Evolutionary conservation across 1,140 invertebrate species (phyloP), one percentile per base, ranked within the genome.

Genomic region (Aphis gossypii): DNA sequence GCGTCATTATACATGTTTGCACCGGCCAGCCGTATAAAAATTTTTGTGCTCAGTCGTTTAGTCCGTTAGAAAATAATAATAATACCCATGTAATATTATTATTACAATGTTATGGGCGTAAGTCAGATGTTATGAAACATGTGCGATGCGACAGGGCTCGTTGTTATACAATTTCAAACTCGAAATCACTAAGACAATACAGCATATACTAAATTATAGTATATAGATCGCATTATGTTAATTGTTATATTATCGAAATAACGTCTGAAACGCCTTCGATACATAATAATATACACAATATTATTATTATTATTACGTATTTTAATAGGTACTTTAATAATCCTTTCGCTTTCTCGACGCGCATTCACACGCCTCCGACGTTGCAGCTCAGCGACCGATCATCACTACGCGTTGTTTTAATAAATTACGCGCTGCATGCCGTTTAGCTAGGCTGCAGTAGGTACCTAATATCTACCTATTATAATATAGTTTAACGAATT

Each of bases 141-240:
- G 30, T 76, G 14, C 14, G 30, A 76, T 76, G 60, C 14, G 60
- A 76, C 60, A 76, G 60, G 60, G 30, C 30, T n/a, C n/a, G 60
- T n/a, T n/a, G 60, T 76, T 76, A 76, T n/a, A 76, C 60, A 76
- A 76, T 76, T 76, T 76, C 14, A 76, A 76, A 76, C 60, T n/a
- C 60, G 14, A 76, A 76, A 76, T 76, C 60, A 35, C 60, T n/a
- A 18, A 76, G 30, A 76, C 60, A 76, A 76, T 76, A 76, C 60
- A n/a, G 0, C 30, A n/a, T n/a, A 76, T n/a, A 76, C 60, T n/a
- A 35, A 18, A 68, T 30, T 25, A 68, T 76, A n/a, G 18, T n/a
- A 76, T 76, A 76, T 76, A 76, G 60, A 76, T 76, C 60, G 60
- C 60, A 76, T 76, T 76, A 76, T 76, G 60, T 76, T 76, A 76